phyloP scores from a whole-genome alignment of 2,888 invertebrate species.

The Dendrolimus houi region DNA sequence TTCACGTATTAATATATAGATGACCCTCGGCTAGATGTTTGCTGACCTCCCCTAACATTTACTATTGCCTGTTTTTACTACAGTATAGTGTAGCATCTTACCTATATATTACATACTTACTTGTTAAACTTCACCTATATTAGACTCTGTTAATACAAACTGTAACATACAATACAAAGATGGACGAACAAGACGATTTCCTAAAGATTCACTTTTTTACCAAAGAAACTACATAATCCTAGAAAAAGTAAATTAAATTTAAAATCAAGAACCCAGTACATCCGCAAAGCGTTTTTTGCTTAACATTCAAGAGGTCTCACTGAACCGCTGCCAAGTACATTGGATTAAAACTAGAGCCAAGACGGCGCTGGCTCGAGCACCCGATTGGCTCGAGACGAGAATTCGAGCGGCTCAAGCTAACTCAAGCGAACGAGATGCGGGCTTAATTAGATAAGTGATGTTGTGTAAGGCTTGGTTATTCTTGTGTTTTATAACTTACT shows the following conservation, averaged over 20 bases:
- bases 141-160: neutral
- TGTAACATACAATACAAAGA: neutral
- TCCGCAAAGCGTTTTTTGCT: neutral
- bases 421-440: neutral
- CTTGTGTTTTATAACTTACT: neutral
- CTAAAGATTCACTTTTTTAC: neutral
- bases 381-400: neutral
- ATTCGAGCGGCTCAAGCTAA: neutral
- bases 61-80: too few relatives aligned
- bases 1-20: too few relatives aligned
- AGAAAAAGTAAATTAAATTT: neutral
- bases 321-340: neutral
- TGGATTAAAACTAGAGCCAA: neutral
- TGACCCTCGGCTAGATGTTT: too few relatives aligned
- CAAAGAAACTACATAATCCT: neutral
- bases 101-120: too few relatives aligned
- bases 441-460: neutral
- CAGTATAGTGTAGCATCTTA: too few relatives aligned
- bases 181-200: neutral
- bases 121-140: too few relatives aligned
- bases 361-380: neutral
- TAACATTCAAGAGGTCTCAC: neutral
- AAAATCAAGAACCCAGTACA: neutral
- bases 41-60: too few relatives aligned
- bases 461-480: neutral